Base-by-base conservation (phyloP, 2,797 vertebrate species). In the Pelochelys cantorii region DNA sequence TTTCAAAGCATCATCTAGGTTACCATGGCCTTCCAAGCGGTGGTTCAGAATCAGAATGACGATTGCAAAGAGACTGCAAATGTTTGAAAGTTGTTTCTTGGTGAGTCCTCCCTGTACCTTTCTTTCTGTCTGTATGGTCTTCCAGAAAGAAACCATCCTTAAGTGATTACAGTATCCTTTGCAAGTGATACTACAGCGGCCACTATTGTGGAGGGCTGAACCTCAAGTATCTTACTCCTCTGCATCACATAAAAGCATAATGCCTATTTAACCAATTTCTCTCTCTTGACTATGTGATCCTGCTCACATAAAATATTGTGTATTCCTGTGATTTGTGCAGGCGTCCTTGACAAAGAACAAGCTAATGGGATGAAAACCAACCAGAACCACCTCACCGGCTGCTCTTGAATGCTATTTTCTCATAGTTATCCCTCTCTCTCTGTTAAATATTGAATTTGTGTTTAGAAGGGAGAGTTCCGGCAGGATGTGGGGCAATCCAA, bases 251-350 rank as follows among this genome's bases (percentile, higher is more conserved):
- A 14, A 29, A 56, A 37, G 2, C 0, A 1, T 2, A 42, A 68
- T 20, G 31, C 65, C 65, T 68, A 34, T 34, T 1, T 4, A 14
- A 3, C 20, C 37, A 15, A 1, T 0, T 0, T 23, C 74, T 15
- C 7, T 23, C 53, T 2, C 34, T 23, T 34, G 13, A 22, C 37
- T 0, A 1, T 0, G 1, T 0, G 0, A 10, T 0, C 3, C 34
- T 15, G 11, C 27, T 7, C 23, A 0, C 0, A 27, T 8, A 3
- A 52, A 83, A 1, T 5, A 2, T 8, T 68, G 25, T 11, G 2
- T 77, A 52, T 77, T 77, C 42, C 42, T 52, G 42, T 25, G 25
- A 7, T 27, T 15, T 27, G 13, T 48, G 25, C 42, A 29, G 42
- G 23, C 27, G 5, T 17, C 52, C 85, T 78, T 14, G 7, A 15